Conservation (phyloP, 64 coral and sea anemone genomes). For the Montipora cactus region DNA sequence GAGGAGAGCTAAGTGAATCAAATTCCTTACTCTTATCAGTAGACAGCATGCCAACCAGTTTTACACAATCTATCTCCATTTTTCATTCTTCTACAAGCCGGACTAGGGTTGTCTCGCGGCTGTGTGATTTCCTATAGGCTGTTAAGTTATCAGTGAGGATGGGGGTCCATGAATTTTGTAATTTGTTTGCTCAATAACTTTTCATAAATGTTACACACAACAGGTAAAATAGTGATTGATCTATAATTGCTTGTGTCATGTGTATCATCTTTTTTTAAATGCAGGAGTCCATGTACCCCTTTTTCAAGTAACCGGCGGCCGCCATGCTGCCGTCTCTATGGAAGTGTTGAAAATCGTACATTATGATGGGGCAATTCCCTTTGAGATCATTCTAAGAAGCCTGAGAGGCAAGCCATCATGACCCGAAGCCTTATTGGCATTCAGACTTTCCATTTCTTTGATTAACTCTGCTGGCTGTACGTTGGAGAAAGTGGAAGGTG, state of each 20-base stretch:
- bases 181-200: background rate
- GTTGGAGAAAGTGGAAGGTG: no score
- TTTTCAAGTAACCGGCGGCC: background rate
- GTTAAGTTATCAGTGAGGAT: no score
- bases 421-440: background rate
- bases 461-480: no score
- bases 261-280: background rate
- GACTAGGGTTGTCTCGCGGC: no score
- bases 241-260: background rate
- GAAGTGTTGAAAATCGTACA: background rate
- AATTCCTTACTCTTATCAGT: background rate
- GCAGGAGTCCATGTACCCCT: background rate
- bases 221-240: background rate
- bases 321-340: background rate
- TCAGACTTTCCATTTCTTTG: no score
- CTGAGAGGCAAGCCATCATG: background rate
- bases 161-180: background rate
- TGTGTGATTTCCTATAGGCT: no score
- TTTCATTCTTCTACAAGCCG: no score
- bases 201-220: background rate
- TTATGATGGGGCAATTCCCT: background rate
- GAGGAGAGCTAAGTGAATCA: background rate
- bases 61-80: no score
- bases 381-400: conserved; percentile 15
- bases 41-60: no score